These are phyloP conservation scores for Microctenopoma steveboyesi DNA, from an alignment of 2,797 vertebrate species.

Conservation along the genomic window DNA sequence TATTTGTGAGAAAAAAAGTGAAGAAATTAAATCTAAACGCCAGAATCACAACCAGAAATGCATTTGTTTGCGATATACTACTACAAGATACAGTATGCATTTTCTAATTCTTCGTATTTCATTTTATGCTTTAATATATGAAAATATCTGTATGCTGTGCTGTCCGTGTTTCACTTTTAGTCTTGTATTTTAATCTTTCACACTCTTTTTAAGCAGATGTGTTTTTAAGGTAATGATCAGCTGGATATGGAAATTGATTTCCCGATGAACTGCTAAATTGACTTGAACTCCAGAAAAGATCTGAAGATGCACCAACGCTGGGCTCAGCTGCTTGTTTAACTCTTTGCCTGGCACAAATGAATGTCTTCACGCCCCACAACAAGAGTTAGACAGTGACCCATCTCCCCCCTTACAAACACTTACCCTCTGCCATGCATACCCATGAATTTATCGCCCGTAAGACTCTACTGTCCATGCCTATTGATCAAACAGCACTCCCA, in stretches of 20 bases:
- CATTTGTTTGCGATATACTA: too few species aligned
- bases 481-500: slow-evolving; percentile 80
- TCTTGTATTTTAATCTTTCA: too few species aligned
- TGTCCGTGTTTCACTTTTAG: too few species aligned
- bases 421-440: slow-evolving; percentile 44
- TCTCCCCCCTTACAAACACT: slow-evolving; percentile 32
- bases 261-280: slow-evolving; percentile 4
- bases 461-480: slow-evolving; percentile 77
- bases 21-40: too few species aligned
- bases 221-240: slow-evolving; percentile 11
- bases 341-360: slow-evolving; percentile 38
- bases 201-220: neutral
- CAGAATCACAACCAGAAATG: too few species aligned
- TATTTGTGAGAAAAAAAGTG: too few species aligned
- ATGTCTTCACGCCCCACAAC: slow-evolving; percentile 38
- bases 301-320: slow-evolving; percentile 12
- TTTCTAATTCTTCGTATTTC: too few species aligned
- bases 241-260: slow-evolving; percentile 15
- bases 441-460: slow-evolving; percentile 71
- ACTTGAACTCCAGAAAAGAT: slow-evolving; percentile 18
- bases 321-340: slow-evolving; percentile 21
- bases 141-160: too few species aligned
- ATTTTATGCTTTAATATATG: too few species aligned
- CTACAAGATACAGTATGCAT: too few species aligned
- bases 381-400: slow-evolving; percentile 50